Evolutionary conservation across 2,797 vertebrate species (phyloP).

Genomic region (Pipistrellus pygmaeus): DNA sequence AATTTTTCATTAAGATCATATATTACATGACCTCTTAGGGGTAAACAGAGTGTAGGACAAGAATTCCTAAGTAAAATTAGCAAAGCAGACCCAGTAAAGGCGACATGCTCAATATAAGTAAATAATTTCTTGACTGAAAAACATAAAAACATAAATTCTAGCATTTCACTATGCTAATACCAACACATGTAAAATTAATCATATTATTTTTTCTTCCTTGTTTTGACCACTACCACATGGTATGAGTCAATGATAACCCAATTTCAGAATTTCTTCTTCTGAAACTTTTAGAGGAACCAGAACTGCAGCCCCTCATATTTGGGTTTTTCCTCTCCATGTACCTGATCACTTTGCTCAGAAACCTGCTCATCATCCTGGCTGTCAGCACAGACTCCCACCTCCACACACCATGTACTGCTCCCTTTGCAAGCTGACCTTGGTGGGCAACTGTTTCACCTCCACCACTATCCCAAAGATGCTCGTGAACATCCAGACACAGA

Average conservation of each 20-base stretch:
- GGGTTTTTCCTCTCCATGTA: conserved; percentile 33
- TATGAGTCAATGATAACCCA: conserved; percentile 40
- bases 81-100: neutral
- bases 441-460: neutral
- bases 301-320: conserved; percentile 50
- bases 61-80: neutral
- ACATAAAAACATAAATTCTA: neutral
- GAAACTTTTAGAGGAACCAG: conserved; percentile 50
- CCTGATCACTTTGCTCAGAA: neutral
- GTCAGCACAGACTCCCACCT: conserved; percentile 12
- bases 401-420: conserved; percentile 79
- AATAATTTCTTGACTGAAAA: neutral
- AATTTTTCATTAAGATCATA: neutral
- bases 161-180: neutral
- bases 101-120: neutral
- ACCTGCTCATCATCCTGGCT: neutral
- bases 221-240: conserved; percentile 30
- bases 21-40: neutral
- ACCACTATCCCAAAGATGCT: conserved; percentile 73
- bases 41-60: neutral
- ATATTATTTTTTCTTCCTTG: neutral
- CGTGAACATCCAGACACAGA: conserved; percentile 33
- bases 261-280: conserved; percentile 64
- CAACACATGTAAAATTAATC: neutral
- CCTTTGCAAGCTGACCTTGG: conserved; percentile 64